phyloP scores from a whole-genome alignment of 2,797 vertebrate genomes.

The Eulemur rubriventer region DNA sequence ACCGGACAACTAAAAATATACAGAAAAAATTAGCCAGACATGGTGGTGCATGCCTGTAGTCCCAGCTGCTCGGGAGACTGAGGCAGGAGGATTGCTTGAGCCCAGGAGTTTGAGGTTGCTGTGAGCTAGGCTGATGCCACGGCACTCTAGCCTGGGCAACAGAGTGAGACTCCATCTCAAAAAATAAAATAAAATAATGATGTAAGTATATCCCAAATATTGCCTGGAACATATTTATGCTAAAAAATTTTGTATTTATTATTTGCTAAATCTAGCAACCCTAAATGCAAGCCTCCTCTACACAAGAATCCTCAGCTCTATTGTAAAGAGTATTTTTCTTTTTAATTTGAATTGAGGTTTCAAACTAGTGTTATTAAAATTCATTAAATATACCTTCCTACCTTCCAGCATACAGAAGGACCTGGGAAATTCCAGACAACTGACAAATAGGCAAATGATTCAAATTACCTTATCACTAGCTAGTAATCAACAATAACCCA shows the following conservation, averaged over 20 bases:
- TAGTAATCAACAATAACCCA: neutral
- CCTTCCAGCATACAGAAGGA: neutral
- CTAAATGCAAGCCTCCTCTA: neutral
- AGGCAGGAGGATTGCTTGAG: too few species aligned
- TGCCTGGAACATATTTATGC: neutral
- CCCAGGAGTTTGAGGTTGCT: too few species aligned
- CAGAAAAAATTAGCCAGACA: too few species aligned
- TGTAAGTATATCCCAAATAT: neutral
- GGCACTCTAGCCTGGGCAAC: too few species aligned
- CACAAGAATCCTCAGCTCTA: neutral
- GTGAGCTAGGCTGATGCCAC: too few species aligned
- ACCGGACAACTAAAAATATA: too few species aligned
- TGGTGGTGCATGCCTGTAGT: too few species aligned
- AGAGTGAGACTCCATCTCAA: too few species aligned
- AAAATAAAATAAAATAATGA: neutral
- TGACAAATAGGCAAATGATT: neutral
- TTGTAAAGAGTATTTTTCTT: neutral
- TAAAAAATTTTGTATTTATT: neutral
- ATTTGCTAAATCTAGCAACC: neutral
- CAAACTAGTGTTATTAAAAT: slow-evolving; percentile 5
- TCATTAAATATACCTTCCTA: neutral
- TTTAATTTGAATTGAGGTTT: neutral
- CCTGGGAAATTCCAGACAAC: neutral
- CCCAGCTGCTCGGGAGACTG: too few species aligned
- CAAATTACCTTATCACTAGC: neutral